A percentile compares a stretch with the other conserved stretches of the same genome.
Evolutionary conservation across 2,888 invertebrate species (phyloP).

Genomic region (Allophyes oxyacanthae): DNA sequence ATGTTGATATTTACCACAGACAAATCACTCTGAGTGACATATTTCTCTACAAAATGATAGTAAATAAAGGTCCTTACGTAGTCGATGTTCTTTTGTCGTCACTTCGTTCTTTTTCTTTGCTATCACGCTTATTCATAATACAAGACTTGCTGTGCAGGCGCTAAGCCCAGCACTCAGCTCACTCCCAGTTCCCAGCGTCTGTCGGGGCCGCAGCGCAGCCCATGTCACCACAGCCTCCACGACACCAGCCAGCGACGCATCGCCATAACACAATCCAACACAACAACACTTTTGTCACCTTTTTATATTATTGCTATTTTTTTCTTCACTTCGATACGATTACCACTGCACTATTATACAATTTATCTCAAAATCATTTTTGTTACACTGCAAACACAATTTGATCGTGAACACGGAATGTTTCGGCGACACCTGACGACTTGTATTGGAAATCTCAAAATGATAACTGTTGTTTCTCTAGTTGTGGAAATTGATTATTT

Average conservation of each 20-base stretch:
- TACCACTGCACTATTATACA: conserved; percentile 80
- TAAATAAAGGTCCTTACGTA: conserved; percentile 69
- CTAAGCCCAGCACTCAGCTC: conserved; percentile 82
- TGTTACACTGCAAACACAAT: conserved; percentile 82
- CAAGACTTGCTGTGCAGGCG: conserved; percentile 83
- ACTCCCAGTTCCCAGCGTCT: conserved; percentile 84
- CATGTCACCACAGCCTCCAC: conserved; percentile 84
- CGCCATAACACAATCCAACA: conserved; percentile 80
- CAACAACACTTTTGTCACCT: conserved; percentile 64
- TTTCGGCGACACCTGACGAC: conserved; percentile 80
- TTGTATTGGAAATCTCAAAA: conserved; percentile 42
- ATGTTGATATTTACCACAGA: too few relatives aligned
- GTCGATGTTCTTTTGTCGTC: conserved; percentile 85
- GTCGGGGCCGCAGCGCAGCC: conserved; percentile 80
- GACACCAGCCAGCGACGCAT: conserved; percentile 70
- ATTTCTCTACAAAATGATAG: conserved; percentile 1
- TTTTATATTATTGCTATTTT: conserved; percentile 77
- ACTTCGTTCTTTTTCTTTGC: conserved; percentile 87
- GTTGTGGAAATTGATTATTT: conserved; percentile 43
- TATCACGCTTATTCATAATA: conserved; percentile 89
- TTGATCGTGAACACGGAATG: conserved; percentile 66
- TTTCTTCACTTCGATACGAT: conserved; percentile 73
- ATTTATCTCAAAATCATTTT: conserved; percentile 89
- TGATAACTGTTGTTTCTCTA: conserved; percentile 31
- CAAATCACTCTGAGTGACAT: not conserved